Evolutionary conservation across 2,888 invertebrate genomes (phyloP), one percentile per base, ranked within the genome.

Genomic region (Stramonita haemastoma): DNA sequence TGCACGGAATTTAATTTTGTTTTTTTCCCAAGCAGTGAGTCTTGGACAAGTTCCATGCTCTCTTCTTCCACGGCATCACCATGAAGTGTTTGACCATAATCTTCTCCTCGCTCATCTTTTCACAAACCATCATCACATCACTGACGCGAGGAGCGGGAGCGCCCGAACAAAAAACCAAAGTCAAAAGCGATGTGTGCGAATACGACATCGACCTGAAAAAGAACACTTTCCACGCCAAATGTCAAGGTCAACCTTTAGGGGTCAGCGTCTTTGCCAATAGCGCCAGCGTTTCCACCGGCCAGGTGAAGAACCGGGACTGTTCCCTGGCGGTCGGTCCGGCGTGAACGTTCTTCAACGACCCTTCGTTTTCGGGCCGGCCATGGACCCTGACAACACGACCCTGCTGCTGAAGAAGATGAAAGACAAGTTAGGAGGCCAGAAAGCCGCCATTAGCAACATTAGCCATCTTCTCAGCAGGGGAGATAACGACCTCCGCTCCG

Each of bases 381-480:
- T 46, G 22, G 46, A 46, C 11, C 4, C 15, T 5, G 81, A 83
- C 81, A 93, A 94, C 88, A 92, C 93, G 2, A 93, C 93, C 15
- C 91, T 90, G 85, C 87, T 93, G 26, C 91, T 94, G 46, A 91
- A 93, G 70, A 91, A 91, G 29, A 92, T 93, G 6, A 91, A 92
- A 36, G 92, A 92, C 36, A 93, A 91, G 15, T 89, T 94, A 34
- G 89, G 90, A 1, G 83, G 56, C 0, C 93, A 93, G 79, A 88
- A 93, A 11, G 91, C 90, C 56, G 92, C 92, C n/a, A 88, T 94
- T n/a, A 89, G 91, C 79, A 93, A 93, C 89, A 92, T 94, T 17
- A 93, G 93, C 15, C 73, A 85, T 0, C 87, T 93, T 29, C 89
- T 94, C n/a, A 92, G 92, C 26, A 81, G 90, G 26, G 94, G 94